Percentiles rank a stretch among this genome's conserved stretches.
Evolutionary conservation across 2,888 invertebrate genomes (phyloP).

Genomic region (Oscheius sp.): DNA sequence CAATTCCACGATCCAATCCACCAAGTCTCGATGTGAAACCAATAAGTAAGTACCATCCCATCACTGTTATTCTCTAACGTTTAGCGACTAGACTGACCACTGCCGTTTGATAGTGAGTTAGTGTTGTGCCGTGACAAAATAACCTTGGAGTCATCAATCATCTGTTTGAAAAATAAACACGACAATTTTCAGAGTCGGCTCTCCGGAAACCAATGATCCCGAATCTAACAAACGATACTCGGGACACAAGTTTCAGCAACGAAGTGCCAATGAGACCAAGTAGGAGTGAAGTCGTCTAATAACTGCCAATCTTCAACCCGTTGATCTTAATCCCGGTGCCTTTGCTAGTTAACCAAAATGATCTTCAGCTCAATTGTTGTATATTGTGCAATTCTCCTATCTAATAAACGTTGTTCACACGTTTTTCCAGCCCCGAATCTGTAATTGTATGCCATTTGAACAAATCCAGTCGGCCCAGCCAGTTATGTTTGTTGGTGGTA

Average conservation of each 20-base stretch:
- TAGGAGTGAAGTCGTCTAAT: constrained; percentile 52
- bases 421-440: neutral
- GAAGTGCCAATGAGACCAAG: constrained; percentile 50
- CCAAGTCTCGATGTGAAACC: constrained; percentile 44
- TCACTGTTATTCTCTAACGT: neutral
- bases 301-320: neutral
- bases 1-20: constrained; percentile 43
- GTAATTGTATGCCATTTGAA: neutral
- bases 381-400: neutral
- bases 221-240: constrained; percentile 41
- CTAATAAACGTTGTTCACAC: neutral
- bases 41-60: constrained; percentile 43
- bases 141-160: neutral
- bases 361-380: constrained; percentile 27
- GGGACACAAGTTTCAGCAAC: constrained; percentile 50
- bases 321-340: constrained; percentile 15
- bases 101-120: constrained; percentile 38
- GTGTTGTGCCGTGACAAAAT: constrained; percentile 6
- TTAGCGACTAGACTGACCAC: constrained; percentile 16
- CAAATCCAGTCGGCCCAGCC: constrained; percentile 14
- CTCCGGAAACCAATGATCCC: constrained; percentile 43
- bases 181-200: constrained; percentile 59
- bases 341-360: neutral
- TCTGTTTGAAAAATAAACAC: neutral
- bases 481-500: constrained; percentile 20